A percentile compares a stretch with the other conserved stretches of the same genome.
These are phyloP conservation scores for Nycticorax nycticorax DNA, from an alignment of 2,113 vertebrate species.

Conservation along the genomic window DNA sequence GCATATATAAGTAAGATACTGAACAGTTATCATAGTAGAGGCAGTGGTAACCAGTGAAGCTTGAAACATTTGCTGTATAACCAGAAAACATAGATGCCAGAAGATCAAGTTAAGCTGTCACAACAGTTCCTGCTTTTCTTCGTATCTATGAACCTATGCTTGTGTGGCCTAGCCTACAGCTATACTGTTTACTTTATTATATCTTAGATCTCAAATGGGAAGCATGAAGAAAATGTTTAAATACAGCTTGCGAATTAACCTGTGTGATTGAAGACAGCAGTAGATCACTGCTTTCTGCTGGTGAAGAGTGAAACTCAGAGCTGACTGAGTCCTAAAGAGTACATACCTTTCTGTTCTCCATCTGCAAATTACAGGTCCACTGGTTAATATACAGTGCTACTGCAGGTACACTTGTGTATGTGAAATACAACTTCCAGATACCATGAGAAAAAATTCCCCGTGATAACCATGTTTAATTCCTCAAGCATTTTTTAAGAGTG, in stretches of 20 bases:
- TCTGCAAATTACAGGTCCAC: background rate
- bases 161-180: background rate
- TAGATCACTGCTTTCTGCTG: background rate
- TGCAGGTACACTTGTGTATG: background rate
- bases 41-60: background rate
- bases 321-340: background rate
- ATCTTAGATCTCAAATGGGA: background rate
- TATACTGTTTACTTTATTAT: background rate
- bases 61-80: background rate
- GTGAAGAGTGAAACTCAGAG: background rate
- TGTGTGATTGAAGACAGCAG: background rate
- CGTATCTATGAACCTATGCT: fast-evolving
- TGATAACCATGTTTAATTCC: background rate
- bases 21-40: background rate
- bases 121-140: background rate
- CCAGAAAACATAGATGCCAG: background rate
- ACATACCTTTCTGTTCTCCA: background rate
- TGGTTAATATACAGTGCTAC: background rate
- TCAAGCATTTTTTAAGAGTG: background rate
- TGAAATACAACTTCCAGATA: background rate
- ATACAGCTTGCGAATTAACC: background rate
- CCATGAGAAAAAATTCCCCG: background rate
- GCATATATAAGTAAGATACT: background rate
- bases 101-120: background rate
- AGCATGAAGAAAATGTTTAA: background rate